phyloP scores from a whole-genome alignment of 2,888 invertebrate genomes.

The Agrotis puta region DNA sequence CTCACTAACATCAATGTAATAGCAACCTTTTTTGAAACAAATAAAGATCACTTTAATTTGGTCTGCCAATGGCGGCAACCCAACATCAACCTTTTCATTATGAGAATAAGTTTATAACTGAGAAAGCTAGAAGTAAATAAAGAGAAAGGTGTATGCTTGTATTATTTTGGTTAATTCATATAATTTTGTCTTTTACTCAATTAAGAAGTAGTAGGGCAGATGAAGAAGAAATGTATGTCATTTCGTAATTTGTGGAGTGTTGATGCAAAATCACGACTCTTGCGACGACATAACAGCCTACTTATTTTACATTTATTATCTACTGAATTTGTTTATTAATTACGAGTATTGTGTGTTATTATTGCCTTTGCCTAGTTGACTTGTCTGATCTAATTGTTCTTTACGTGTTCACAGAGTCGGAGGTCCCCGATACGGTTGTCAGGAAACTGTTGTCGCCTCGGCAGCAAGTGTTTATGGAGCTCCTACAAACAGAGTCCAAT shows the following conservation, averaged over 20 bases:
- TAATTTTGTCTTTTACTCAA: no score
- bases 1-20: no score
- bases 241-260: no score
- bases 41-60: not conserved
- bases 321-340: conserved; percentile 5
- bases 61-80: not conserved
- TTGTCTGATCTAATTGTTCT: conserved; percentile 14
- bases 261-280: conserved; percentile 16
- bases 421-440: conserved; percentile 91
- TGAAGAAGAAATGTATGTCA: not conserved
- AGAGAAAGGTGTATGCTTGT: no score
- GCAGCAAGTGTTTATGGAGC: conserved; percentile 96
- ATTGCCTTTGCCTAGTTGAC: not conserved
- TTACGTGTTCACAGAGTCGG: conserved; percentile 83
- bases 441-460: conserved; percentile 94
- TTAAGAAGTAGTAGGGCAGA: no score
- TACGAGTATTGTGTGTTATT: not conserved
- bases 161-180: no score
- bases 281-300: conserved; percentile 14
- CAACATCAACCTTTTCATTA: not conserved
- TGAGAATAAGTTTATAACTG: not conserved
- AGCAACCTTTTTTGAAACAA: not conserved
- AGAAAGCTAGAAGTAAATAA: no score
- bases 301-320: not conserved
- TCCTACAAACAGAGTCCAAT: conserved; percentile 99